These are phyloP conservation scores for Drosophila paramelanica DNA, from an alignment of 2,888 invertebrate genomes.

Conservation along the genomic window DNA sequence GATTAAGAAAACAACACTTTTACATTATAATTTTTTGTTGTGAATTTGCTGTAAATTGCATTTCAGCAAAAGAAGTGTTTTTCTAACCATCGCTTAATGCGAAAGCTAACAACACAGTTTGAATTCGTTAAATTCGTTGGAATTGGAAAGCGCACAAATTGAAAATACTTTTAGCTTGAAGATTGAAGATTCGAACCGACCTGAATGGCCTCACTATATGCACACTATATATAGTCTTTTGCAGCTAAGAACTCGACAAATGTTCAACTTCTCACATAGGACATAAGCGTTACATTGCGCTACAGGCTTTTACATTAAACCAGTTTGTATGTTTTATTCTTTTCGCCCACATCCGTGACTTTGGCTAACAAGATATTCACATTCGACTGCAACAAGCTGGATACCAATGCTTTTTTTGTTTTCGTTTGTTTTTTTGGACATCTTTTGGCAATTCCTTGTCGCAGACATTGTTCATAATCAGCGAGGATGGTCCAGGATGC, in stretches of 20 bases:
- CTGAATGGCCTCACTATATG: neutral
- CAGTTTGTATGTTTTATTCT: slow-evolving; percentile 28
- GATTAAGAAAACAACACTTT: too few relatives aligned
- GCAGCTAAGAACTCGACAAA: slow-evolving; percentile 11
- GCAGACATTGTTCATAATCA: slow-evolving; percentile 69
- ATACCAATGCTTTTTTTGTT: slow-evolving; percentile 12
- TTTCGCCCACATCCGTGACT: neutral
- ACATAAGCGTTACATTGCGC: slow-evolving; percentile 21
- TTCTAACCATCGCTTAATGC: too few relatives aligned
- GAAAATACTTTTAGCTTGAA: too few relatives aligned
- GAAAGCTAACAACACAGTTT: too few relatives aligned
- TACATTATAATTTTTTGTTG: too few relatives aligned
- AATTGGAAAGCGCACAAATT: too few relatives aligned
- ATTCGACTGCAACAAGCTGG: slow-evolving; percentile 47
- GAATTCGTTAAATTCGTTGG: too few relatives aligned
- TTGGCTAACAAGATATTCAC: slow-evolving; percentile 38
- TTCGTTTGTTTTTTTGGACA: slow-evolving; percentile 34
- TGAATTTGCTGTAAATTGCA: too few relatives aligned
- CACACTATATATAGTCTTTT: neutral
- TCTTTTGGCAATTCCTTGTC: slow-evolving; percentile 51
- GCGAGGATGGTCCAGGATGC: slow-evolving; percentile 56
- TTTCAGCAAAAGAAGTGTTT: too few relatives aligned
- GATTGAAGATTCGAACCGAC: neutral
- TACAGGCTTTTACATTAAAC: slow-evolving; percentile 26
- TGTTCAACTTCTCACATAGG: slow-evolving; percentile 2